Percentiles rank a stretch among this genome's conserved stretches.
phyloP scores from a whole-genome alignment of 2,113 vertebrate genomes.

The Microtus pennsylvanicus region DNA sequence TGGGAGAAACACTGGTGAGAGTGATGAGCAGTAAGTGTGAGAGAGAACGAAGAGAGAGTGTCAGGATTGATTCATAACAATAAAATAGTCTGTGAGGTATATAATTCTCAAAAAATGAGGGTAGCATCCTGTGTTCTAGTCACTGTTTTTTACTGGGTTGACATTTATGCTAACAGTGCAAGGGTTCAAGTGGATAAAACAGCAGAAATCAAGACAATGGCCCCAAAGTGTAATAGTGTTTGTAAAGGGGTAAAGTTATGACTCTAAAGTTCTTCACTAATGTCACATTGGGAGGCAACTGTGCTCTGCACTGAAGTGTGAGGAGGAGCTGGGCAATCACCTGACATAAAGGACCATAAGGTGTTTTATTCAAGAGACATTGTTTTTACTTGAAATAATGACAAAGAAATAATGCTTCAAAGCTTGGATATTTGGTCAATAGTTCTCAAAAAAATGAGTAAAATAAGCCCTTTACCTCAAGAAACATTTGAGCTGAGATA shows the following conservation, averaged over 20 bases:
- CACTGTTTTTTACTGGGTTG: not conserved
- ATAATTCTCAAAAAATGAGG: not conserved
- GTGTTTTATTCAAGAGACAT: not conserved
- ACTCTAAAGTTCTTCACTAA: not conserved
- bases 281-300: not conserved
- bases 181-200: not conserved
- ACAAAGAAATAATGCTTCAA: constrained; percentile 8
- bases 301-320: not conserved
- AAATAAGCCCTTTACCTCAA: not conserved
- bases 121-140: no score
- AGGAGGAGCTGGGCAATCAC: not conserved
- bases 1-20: no score
- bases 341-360: not conserved
- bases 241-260: not conserved
- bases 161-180: not conserved
- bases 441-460: not conserved
- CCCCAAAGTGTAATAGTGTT: no score
- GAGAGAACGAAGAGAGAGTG: not conserved
- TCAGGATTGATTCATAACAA: not conserved
- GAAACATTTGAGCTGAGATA: constrained; percentile 17
- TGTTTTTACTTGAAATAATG: not conserved
- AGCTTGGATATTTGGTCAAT: not conserved
- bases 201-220: not conserved
- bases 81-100: not conserved
- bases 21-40: not conserved